Evolutionary conservation across 2,113 vertebrate genomes (phyloP), one percentile per base, ranked within the genome.

Genomic region (Bolborhynchus lineola): DNA sequence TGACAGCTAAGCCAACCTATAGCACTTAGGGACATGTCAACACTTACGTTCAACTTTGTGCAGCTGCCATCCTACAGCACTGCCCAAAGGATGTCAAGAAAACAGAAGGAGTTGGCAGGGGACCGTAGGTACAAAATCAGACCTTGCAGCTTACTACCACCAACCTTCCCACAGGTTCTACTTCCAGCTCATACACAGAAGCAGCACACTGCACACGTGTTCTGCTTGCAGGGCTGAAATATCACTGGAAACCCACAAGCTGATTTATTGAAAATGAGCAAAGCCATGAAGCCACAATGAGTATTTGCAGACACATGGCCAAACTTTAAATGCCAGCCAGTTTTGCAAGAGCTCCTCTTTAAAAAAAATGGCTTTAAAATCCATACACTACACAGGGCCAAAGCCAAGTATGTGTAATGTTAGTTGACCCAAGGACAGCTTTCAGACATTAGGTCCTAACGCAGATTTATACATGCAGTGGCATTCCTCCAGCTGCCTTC

Each of bases 121-220:
- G 26, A 28, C n/a, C 0, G 0, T 3, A 26, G 39, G 28, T 8
- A 44, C 42, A 41, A 41, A 33, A 77, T n/a, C 39, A 69, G 39
- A 64, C n/a, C 41, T 50, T 15, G 26, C 39, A 77, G 76, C 28
- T 60, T 44, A 23, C 29, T 23, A 10, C 31, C 42, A 53, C 55
- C 1, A 1, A 26, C 78, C 26, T 65, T 19, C 21, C 67, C n/a
- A 23, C 6, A 8, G 42, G 50, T 65, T 70, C 46, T 46, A 17
- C 28, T 42, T 37, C 37, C 39, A 65, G 4, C 14, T 68, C 39
- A 8, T 47, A 16, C 0, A 3, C 16, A 41, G 55, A 11, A 52
- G n/a, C 49, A 37, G 16, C 1, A 1, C 8, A 3, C 4, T 7
- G 33, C 11, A 2, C 13, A 16, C 7, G 35, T 37, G 2, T 9